These are phyloP conservation scores for Amyelois transitella DNA, from an alignment of 1,140 invertebrate genomes.

Conservation along the genomic window DNA sequence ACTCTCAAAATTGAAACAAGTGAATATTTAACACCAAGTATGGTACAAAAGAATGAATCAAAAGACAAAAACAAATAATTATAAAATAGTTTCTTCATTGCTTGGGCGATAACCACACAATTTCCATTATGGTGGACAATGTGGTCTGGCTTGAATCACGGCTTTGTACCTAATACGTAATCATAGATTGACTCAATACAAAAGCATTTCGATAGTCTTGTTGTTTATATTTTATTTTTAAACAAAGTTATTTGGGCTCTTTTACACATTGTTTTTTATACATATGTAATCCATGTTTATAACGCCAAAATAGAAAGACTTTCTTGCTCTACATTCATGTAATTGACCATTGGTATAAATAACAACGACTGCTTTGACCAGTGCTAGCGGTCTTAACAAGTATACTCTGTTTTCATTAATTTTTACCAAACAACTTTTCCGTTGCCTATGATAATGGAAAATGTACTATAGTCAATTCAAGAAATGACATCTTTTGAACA, in stretches of 20 bases:
- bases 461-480: not conserved
- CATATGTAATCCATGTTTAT: too few species aligned
- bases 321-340: too few species aligned
- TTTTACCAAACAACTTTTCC: too few species aligned
- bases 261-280: too few species aligned
- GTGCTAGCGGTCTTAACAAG: too few species aligned
- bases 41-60: too few species aligned
- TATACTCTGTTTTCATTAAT: too few species aligned
- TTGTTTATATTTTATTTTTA: constrained; percentile 17
- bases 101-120: constrained; percentile 23
- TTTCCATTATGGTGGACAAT: constrained; percentile 27
- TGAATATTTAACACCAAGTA: not conserved
- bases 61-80: not conserved
- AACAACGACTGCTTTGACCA: too few species aligned
- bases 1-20: too few species aligned
- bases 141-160: constrained; percentile 25
- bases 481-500: not conserved
- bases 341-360: too few species aligned
- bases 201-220: constrained; percentile 34
- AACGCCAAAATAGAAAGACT: too few species aligned
- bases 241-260: constrained; percentile 6
- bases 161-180: constrained; percentile 33
- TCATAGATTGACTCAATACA: constrained; percentile 24
- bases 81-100: not conserved
- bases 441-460: too few species aligned